Base-by-base conservation (phyloP, 2,888 invertebrate species). In the Buathra laborator region DNA sequence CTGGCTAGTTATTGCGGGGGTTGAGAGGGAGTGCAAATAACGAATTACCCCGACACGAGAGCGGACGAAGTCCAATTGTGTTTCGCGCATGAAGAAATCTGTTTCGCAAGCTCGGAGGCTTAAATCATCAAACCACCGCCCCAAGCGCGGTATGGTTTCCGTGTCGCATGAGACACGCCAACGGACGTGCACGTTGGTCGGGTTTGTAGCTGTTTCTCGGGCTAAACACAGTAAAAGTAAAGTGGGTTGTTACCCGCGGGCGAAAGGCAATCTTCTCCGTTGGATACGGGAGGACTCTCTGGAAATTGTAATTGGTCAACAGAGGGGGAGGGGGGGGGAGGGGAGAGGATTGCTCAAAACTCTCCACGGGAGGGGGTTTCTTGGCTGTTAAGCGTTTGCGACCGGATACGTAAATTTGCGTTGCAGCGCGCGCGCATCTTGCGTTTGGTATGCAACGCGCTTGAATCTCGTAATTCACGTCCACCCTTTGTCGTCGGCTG, bases 281-380 rank as follows among this genome's bases (percentile, higher is more conserved):
- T 62, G 81, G 78, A 79, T 82, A 82, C 85, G 79, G 59, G 82
- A 67, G 66, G 51, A 82, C 79, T 75, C 66, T 48, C 66, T 66
- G 79, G 79, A 85, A 85, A 85, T 82, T 85, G 85, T 85, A 85
- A 82, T 85, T 85, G 85, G 85, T 85, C 85, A 85, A 85, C 81
- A 72, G 44, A 16, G 46, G 51, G 29, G 68, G 46, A 37, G 14
- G 56, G 81, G 32, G 24, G 68, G 44, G n/a, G 51, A 53, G 29
- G 68, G 46, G 56, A 10, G 56, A 75, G 32, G 64, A 19, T 48
- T 37, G 74, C 53, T 43, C 56, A 9, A 48, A 48, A 48, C 48
- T 48, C 32, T 62, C 32, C 51, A 2, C 43, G 74, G 51, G 48
- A 53, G 10, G 9, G 56, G 56, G 1, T 56, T 59, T 78, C 72